phyloP scores from a whole-genome alignment of 2,113 vertebrate species.

The Rynchops niger region DNA sequence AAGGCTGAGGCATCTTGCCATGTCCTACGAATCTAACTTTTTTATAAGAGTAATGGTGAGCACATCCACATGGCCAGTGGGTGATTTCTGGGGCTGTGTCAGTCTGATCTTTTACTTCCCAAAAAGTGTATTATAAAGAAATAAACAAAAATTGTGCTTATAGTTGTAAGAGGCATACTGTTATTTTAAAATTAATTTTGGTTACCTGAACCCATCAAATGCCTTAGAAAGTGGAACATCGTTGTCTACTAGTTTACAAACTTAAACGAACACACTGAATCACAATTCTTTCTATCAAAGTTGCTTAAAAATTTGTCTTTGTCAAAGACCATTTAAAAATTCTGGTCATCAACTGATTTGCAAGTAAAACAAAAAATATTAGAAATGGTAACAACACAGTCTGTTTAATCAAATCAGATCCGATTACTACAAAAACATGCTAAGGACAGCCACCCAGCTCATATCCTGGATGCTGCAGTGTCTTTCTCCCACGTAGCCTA shows the following conservation, averaged over 20 bases:
- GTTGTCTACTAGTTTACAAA: background rate
- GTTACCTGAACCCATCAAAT: background rate
- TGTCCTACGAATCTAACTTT: background rate
- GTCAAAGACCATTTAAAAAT: constrained; percentile 4
- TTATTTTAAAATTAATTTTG: background rate
- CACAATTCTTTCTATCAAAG: background rate
- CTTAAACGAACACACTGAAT: background rate
- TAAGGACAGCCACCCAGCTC: constrained; percentile 1
- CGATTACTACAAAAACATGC: constrained; percentile 30
- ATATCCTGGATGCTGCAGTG: background rate
- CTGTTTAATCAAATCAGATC: constrained; percentile 36
- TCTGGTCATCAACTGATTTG: background rate
- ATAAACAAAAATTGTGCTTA: background rate
- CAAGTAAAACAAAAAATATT: background rate
- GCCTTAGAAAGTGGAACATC: background rate
- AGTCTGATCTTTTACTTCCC: background rate
- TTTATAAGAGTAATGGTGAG: rapidly evolving
- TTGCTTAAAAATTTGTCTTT: background rate
- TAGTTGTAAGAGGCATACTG: background rate
- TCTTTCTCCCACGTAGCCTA: background rate
- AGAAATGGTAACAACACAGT: constrained; percentile 25
- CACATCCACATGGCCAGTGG: background rate
- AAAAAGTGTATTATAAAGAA: background rate
- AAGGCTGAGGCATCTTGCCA: background rate
- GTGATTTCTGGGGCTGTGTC: background rate